Conservation (phyloP, 2,888 invertebrate genomes). For the Caenorhabditis wallacei region DNA sequence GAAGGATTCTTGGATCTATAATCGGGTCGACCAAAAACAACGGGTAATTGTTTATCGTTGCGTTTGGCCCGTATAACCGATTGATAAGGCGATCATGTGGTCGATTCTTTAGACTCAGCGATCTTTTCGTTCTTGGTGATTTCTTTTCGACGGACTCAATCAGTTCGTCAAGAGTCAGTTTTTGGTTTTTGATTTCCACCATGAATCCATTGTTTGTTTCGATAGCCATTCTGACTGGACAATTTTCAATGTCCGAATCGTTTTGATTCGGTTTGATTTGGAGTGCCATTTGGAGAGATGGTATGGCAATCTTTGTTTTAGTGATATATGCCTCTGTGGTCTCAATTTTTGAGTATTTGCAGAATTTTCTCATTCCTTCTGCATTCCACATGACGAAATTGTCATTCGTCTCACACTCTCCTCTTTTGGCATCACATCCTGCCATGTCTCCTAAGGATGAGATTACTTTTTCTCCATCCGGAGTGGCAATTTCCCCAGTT, state of each 20-base stretch:
- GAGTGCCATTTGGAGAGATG: background rate
- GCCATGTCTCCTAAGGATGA: conserved; percentile 15
- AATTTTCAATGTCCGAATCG: background rate
- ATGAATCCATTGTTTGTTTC: conserved; percentile 23
- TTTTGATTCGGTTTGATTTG: background rate
- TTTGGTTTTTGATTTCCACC: background rate
- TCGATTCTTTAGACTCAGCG: background rate
- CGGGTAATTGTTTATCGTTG: conserved; percentile 5
- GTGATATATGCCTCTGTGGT: conserved; percentile 6
- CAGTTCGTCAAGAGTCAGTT: background rate
- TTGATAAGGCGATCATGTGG: background rate
- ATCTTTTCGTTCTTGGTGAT: conserved; percentile 4
- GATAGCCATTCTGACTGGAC: background rate
- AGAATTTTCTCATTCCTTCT: conserved; percentile 3
- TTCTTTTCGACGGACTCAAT: background rate
- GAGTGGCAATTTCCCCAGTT: conserved; percentile 17
- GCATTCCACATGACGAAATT: background rate
- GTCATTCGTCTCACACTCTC: conserved; percentile 9
- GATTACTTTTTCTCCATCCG: conserved; percentile 13
- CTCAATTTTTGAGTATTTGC: conserved; percentile 17
- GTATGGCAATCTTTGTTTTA: conserved; percentile 8
- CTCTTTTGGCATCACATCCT: conserved; percentile 6
- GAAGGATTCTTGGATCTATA: conserved; percentile 8
- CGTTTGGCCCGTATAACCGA: conserved; percentile 12
- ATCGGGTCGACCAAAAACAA: conserved; percentile 19